These are phyloP conservation scores for Amphiprion percula DNA, from an alignment of 2,113 vertebrate genomes.

Conservation along the genomic window DNA sequence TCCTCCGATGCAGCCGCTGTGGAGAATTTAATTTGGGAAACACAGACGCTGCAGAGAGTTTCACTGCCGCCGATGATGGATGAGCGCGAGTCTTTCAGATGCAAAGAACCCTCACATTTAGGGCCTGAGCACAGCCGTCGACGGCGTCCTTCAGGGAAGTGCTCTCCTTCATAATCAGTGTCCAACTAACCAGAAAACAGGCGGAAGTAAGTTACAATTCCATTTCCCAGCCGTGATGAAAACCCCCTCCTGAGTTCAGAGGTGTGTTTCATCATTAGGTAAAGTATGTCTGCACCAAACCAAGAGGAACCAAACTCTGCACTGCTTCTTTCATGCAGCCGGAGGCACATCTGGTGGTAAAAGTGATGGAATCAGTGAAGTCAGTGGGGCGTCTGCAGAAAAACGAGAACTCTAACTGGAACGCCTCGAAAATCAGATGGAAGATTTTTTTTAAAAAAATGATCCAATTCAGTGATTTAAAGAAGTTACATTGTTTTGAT, in stretches of 20 bases:
- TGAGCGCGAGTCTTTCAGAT: conserved; percentile 56
- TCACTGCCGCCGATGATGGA: conserved; percentile 74
- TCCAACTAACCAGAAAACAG: conserved; percentile 65
- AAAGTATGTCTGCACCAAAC: neutral
- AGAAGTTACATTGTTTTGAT: no score
- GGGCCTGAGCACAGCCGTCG: conserved; percentile 46
- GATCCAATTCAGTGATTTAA: no score
- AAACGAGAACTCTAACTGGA: no score
- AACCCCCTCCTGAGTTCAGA: conserved; percentile 23
- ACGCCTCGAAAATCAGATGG: no score
- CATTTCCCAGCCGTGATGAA: conserved; percentile 26
- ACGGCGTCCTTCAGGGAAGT: conserved; percentile 60
- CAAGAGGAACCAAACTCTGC: no score
- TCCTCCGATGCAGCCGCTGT: conserved; percentile 61
- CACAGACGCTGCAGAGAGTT: conserved; percentile 56
- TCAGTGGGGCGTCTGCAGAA: no score
- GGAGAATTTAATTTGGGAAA: conserved; percentile 78
- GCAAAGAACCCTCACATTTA: conserved; percentile 68
- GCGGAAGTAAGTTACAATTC: conserved; percentile 43
- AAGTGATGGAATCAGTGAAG: no score
- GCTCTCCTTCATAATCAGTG: conserved; percentile 57
- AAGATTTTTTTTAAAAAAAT: no score
- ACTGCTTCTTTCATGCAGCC: no score
- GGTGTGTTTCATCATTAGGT: conserved; percentile 3
- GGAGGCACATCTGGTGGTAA: no score